These are phyloP conservation scores for Epirrhoe tristata DNA, from an alignment of 2,888 invertebrate genomes.

Conservation along the genomic window DNA sequence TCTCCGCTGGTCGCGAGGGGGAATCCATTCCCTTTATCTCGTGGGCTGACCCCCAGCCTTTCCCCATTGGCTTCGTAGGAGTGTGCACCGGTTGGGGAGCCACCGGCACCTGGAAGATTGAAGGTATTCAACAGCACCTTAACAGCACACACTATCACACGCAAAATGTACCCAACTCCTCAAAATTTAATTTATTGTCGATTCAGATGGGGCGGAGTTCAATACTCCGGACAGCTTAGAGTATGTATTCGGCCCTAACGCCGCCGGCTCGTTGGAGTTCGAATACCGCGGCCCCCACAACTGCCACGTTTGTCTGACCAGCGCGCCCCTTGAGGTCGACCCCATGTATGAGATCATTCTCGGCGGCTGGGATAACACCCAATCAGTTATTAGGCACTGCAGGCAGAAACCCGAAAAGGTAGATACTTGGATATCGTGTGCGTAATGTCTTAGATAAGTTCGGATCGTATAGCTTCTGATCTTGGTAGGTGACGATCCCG, in stretches of 20 bases:
- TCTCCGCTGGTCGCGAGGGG: constrained; percentile 90
- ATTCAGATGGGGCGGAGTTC: constrained; percentile 83
- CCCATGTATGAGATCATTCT: constrained; percentile 89
- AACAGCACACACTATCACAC: constrained; percentile 12
- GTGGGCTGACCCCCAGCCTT: constrained; percentile 89
- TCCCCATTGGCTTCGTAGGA: constrained; percentile 90
- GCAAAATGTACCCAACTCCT: constrained; percentile 81
- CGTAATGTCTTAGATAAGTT: constrained; percentile 38
- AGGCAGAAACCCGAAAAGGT: constrained; percentile 88
- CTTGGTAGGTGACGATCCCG: constrained; percentile 81
- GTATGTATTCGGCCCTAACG: constrained; percentile 85
- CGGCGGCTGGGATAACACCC: constrained; percentile 88
- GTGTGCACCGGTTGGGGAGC: constrained; percentile 96
- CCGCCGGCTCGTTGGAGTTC: constrained; percentile 82
- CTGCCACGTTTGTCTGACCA: constrained; percentile 87
- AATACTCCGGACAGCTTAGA: constrained; percentile 85
- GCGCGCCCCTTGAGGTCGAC: constrained; percentile 82
- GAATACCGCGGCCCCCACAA: constrained; percentile 87
- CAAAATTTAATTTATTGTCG: constrained; percentile 66
- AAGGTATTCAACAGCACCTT: constrained; percentile 81
- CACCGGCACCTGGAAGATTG: constrained; percentile 92
- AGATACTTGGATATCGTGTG: constrained; percentile 53
- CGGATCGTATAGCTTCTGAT: constrained; percentile 47
- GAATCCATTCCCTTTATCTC: constrained; percentile 90
- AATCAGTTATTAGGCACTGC: constrained; percentile 87